Evolutionary conservation across 2,888 invertebrate species (phyloP), one percentile per base, ranked within the genome.

Genomic region (Lepeophtheirus nordmannii): DNA sequence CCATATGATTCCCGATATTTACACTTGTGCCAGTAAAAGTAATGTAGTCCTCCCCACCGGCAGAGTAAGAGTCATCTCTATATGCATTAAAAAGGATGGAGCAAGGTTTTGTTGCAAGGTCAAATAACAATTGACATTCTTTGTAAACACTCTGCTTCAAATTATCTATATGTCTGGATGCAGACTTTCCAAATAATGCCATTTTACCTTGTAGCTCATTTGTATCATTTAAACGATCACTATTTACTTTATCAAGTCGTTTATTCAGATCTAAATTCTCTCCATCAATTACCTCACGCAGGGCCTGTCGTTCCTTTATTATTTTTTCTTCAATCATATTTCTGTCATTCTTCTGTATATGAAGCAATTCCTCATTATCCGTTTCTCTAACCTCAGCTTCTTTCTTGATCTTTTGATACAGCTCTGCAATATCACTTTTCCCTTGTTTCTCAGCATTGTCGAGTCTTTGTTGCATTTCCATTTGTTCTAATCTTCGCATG

Each of bases 401-500:
- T 23, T 53, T 14, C 38, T 63, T 63, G 10, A 63, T n/a, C 38
- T 63, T 63, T n/a, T 22, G 22, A 20, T 63, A 38, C 1, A 63
- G 23, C n/a, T 63, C 63, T 38, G 53, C 8, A 46, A 46, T 46
- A 17, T 46, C 53, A 46, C 53, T 46, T 8, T 46, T 46, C 8
- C 53, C 53, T 46, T 46, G 53, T 17, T 66, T 66, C 30, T 66
- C 66, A 12, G 62, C 58, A 30, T 59, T 66, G 38, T 66, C 66
- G 10, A 66, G 46, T 40, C 66, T 14, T 38, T 66, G 41, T 17
- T 53, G 38, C 38, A 66, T 17, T 58, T 66, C 66, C 66, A 66
- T 66, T 61, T 66, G 66, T 23, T 66, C 66, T 11, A 66, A 14
- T 41, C 66, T 37, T 61, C 66, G 12, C 39, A 58, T 58, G 41